phyloP scores from a whole-genome alignment of 2,113 vertebrate species.

The Ictidomys tridecemlineatus region DNA sequence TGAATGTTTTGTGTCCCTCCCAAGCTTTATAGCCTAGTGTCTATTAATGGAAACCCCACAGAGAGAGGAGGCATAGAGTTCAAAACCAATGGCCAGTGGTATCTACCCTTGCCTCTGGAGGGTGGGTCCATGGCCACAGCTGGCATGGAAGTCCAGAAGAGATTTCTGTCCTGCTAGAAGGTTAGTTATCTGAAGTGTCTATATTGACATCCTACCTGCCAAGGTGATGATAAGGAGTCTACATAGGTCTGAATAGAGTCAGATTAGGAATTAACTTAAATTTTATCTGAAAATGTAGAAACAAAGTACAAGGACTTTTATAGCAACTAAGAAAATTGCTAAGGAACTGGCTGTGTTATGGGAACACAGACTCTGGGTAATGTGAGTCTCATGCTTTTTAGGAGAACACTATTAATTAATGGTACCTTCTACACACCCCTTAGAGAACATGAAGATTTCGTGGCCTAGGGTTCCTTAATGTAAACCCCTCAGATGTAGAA shows the following conservation, averaged over 20 bases:
- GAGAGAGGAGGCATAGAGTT: neutral
- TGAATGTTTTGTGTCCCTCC: neutral
- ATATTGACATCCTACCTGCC: neutral
- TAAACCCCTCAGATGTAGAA: neutral
- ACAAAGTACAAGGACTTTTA: neutral
- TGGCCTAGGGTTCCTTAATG: neutral
- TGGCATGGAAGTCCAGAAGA: neutral
- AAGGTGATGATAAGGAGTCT: neutral
- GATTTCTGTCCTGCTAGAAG: neutral
- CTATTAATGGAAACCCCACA: neutral
- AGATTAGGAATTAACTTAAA: conserved; percentile 14
- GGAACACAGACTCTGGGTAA: neutral
- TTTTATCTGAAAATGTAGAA: conserved; percentile 28
- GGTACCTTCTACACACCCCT: neutral
- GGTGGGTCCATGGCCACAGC: neutral
- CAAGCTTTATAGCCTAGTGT: neutral
- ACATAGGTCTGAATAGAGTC: neutral
- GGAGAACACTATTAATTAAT: neutral
- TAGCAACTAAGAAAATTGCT: neutral
- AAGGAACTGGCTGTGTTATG: neutral
- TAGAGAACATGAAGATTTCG: neutral
- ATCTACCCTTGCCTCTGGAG: neutral
- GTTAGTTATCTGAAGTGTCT: neutral
- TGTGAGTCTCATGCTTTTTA: neutral
- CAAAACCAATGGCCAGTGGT: neutral